Evolutionary conservation across 2,888 invertebrate species (phyloP).

Genomic region (Heteromyza rotundicornis): DNA sequence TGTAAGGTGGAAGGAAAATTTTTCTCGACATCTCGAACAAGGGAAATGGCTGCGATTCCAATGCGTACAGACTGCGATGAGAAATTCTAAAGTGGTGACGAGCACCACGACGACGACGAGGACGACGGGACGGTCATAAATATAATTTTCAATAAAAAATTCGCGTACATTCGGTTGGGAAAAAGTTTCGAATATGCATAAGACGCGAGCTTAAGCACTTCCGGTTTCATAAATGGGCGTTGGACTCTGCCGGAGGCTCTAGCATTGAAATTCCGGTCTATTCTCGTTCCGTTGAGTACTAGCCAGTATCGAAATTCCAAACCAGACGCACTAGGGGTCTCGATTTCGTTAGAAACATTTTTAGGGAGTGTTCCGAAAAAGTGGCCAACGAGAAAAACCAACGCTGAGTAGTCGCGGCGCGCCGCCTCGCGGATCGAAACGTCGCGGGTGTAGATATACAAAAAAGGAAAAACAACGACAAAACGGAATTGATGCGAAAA

Average conservation of each 20-base stretch:
- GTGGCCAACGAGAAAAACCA: not conserved
- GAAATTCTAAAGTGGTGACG: conserved; percentile 16
- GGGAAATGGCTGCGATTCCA: conserved; percentile 23
- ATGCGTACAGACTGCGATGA: conserved; percentile 33
- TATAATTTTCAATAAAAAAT: not conserved
- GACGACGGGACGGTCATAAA: not conserved
- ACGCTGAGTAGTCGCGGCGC: conserved; percentile 12
- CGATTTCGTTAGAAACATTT: too few relatives aligned
- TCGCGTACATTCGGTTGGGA: not conserved
- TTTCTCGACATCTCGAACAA: conserved; percentile 17
- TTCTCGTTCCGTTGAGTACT: too few relatives aligned
- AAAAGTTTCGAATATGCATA: not conserved
- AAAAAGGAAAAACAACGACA: conserved; percentile 23
- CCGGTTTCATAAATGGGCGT: conserved; percentile 37
- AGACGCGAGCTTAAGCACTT: conserved; percentile 19
- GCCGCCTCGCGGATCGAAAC: conserved; percentile 38
- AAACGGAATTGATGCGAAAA: conserved; percentile 9
- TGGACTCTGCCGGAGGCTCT: conserved; percentile 21
- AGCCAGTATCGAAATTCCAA: too few relatives aligned
- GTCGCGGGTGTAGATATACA: conserved; percentile 42
- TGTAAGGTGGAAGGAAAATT: conserved; percentile 20
- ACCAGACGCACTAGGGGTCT: too few relatives aligned
- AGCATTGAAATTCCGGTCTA: not conserved
- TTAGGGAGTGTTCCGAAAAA: conserved; percentile 1
- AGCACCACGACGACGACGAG: too few relatives aligned